Evolutionary conservation across 2,888 invertebrate species (phyloP), one percentile per base, ranked within the genome.

Genomic region (Norana najaformis): DNA sequence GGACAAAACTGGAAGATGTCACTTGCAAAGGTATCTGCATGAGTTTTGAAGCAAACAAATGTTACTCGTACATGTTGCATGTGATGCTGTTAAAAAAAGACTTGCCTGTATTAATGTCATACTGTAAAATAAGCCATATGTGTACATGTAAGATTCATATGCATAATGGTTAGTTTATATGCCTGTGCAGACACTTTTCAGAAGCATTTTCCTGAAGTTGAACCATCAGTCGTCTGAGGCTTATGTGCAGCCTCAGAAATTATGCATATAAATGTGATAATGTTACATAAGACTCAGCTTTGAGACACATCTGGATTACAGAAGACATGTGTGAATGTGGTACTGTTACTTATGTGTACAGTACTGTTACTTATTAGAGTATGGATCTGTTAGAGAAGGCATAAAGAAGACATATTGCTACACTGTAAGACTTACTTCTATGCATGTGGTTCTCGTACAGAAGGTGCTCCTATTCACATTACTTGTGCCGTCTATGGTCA

Each of bases 401-500:
- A n/a, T n/a, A 69, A 6, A n/a, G 69, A 69, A n/a, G n/a, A n/a
- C n/a, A 69, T n/a, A 69, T n/a, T n/a, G n/a, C n/a, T n/a, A n/a
- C n/a, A n/a, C 5, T 69, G 47, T 69, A 69, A 69, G n/a, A 69
- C 69, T 69, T n/a, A 8, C 37, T 85, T 36, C 0, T 36, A 20
- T 85, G 18, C 20, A 16, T 85, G 3, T 85, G 35, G 23, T 36
- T 85, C 36, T 36, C 8, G 20, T 83, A 69, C 91, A 92, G 94
- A 93, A 90, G 94, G 94, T 83, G 93, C 92, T 91, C 92, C 93
- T 89, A 93, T 94, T 30, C 92, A 93, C 88, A 93, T 95, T 41
- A 93, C 92, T 90, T 98, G 98, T 94, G 98, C 98, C 95, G 97
- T 98, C 35, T 96, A 98, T 89, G 96, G 96, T n/a, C 95, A 96